These are phyloP conservation scores for Cerastis leucographa DNA, from an alignment of 2,888 invertebrate genomes.

Conservation along the genomic window DNA sequence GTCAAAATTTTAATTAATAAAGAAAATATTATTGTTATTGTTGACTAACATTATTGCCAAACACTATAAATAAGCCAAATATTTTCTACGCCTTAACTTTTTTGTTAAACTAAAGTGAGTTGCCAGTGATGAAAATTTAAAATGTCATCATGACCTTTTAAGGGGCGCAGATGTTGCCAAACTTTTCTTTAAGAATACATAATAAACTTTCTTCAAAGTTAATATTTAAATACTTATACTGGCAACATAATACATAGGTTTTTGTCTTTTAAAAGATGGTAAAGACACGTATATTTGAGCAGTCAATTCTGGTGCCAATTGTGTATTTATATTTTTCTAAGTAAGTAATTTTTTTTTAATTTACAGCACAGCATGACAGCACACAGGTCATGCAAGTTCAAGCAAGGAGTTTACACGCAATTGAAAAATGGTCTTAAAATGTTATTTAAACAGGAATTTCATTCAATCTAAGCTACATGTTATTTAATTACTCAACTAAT, in stretches of 20 bases:
- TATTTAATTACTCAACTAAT: too few relatives aligned
- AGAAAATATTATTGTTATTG: too few relatives aligned
- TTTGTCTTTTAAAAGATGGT: slow-evolving; percentile 10
- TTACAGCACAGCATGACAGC: too few relatives aligned
- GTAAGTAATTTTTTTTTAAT: too few relatives aligned
- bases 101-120: slow-evolving; percentile 49
- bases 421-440: too few relatives aligned
- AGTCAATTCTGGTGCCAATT: neutral
- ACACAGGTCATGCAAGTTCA: too few relatives aligned
- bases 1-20: slow-evolving; percentile 13
- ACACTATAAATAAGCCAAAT: slow-evolving; percentile 22
- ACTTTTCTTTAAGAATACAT: slow-evolving; percentile 52
- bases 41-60: slow-evolving; percentile 17
- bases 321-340: too few relatives aligned
- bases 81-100: slow-evolving; percentile 30
- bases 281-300: neutral
- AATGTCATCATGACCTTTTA: slow-evolving; percentile 63
- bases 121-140: slow-evolving; percentile 59
- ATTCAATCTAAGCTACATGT: too few relatives aligned
- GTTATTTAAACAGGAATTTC: too few relatives aligned
- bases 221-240: slow-evolving; percentile 42
- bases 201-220: slow-evolving; percentile 41
- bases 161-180: slow-evolving; percentile 55
- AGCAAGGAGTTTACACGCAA: too few relatives aligned
- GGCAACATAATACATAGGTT: slow-evolving; percentile 17